phyloP scores from a whole-genome alignment of 1,140 invertebrate species.

The Pogonomyrmex californicus region DNA sequence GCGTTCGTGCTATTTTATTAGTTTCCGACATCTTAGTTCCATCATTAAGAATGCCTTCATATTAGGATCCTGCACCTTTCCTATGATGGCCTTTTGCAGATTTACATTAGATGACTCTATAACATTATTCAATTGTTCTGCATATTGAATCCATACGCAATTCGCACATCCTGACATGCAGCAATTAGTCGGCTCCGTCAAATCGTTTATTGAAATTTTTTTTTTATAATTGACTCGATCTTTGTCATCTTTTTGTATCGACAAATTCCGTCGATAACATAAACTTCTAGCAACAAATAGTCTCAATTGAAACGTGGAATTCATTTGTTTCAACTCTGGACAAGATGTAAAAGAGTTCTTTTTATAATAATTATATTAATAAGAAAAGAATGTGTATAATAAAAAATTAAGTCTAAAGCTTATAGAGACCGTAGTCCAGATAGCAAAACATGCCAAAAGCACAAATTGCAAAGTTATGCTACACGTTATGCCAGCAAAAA shows the following conservation, averaged over 20 bases:
- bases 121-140: conserved; percentile 91
- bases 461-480: too few species aligned
- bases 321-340: conserved; percentile 15
- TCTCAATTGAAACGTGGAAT: not conserved
- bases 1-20: conserved; percentile 73
- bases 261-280: conserved; percentile 12
- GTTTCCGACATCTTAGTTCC: conserved; percentile 89
- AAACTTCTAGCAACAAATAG: not conserved
- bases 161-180: conserved; percentile 98
- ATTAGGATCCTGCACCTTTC: conserved; percentile 93
- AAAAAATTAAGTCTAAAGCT: too few species aligned
- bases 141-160: conserved; percentile 98
- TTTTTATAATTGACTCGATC: conserved; percentile 5
- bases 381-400: not conserved
- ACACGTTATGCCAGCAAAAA: too few species aligned
- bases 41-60: conserved; percentile 93
- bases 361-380: not conserved
- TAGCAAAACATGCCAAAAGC: too few species aligned
- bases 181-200: conserved; percentile 92
- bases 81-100: conserved; percentile 91
- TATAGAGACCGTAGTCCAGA: too few species aligned
- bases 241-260: conserved; percentile 17
- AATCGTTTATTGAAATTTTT: conserved; percentile 67
- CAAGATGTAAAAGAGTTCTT: conserved; percentile 5
- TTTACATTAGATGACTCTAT: conserved; percentile 90